Evolutionary conservation across 2,113 vertebrate species (phyloP).

Genomic region (Clupea harengus): DNA sequence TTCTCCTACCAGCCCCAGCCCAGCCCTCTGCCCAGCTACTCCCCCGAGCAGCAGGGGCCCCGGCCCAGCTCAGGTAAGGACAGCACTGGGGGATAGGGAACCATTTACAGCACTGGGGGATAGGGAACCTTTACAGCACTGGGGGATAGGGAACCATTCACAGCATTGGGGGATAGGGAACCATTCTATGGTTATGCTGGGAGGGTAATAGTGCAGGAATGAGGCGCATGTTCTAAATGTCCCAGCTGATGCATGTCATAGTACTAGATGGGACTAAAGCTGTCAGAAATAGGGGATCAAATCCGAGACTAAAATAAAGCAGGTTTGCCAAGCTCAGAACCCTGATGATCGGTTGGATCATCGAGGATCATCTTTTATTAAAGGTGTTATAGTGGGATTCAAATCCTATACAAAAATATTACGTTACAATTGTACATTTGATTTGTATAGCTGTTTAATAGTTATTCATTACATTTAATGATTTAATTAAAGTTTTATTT

Average conservation of each 20-base stretch:
- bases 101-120: no score
- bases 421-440: not conserved
- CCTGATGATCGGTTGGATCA: not conserved
- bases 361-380: not conserved
- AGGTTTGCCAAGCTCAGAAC: not conserved
- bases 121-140: no score
- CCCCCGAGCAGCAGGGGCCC: slow-evolving; percentile 73
- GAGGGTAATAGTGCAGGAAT: not conserved
- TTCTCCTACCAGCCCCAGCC: slow-evolving; percentile 74
- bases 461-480: not conserved
- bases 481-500: not conserved
- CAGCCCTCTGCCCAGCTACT: slow-evolving; percentile 69
- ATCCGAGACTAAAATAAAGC: not conserved
- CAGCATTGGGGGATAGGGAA: not conserved
- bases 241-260: not conserved
- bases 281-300: not conserved
- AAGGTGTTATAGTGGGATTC: not conserved
- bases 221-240: no score
- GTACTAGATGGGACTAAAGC: not conserved
- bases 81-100: not conserved
- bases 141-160: no score
- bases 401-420: not conserved
- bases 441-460: not conserved
- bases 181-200: not conserved
- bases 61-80: slow-evolving; percentile 81